Base-by-base conservation (phyloP, 2,113 vertebrate genomes). In the Gila orcuttii region DNA sequence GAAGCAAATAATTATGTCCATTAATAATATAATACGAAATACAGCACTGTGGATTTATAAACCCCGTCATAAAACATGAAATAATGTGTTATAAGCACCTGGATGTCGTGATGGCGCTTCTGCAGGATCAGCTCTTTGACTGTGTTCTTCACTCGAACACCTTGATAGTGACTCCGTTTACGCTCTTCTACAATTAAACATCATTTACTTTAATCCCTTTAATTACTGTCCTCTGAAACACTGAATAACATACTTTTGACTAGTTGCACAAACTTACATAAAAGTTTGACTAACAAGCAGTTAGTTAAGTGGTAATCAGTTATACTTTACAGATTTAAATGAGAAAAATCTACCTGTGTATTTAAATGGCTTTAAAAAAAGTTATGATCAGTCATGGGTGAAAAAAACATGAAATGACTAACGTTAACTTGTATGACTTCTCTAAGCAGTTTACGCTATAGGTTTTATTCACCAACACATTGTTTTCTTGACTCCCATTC, bases 41-140 rank as follows among this genome's bases (percentile, higher is more conserved):
- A 36, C 39, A 74, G 4, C 3, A n/a, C 19, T n/a, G 13, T 17
- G 31, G 6, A 36, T 21, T 68, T 8, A 69, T 21, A 21, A 2
- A 10, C 9, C 7, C 17, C 17, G 5, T 17, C 13, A 19, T 13
- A 55, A 8, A 47, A 6, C 19, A 23, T 9, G 3, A 55, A 19
- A 0, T 25, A 21, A 36, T 2, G 4, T 28, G 8, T 47, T 13
- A 42, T 42, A 42, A 42, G 42, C 42, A 86, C 87, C 85, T 79
- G 82, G 28, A 84, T 19, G 9, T 82, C 73, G 47, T 82, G 62
- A 79, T 88, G 71, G 0, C 90, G 89, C 83, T 55, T 93, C 87
- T 90, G 85, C 83, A 85, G 77, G 0, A 93, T 88, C 69, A 94
- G 90, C 2, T 94, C 90, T 68, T 92, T 94, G 1, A 95, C 92